Evolutionary conservation across 1,140 invertebrate species (phyloP), one percentile per base, ranked within the genome.

Genomic region (Capitella teleta): DNA sequence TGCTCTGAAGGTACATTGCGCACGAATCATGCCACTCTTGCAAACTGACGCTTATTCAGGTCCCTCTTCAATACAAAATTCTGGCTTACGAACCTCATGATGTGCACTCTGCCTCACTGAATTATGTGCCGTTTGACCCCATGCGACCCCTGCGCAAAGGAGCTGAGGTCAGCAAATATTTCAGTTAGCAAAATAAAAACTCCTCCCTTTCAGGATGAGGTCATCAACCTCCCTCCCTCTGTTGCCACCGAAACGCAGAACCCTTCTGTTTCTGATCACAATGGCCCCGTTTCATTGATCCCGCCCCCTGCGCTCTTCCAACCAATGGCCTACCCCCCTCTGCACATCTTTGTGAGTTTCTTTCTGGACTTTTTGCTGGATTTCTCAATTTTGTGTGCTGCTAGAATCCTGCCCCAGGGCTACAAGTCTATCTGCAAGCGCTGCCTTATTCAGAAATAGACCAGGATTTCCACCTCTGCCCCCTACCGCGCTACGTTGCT

Each of bases 311-410:
- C 66, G 8, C 52, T 72, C 14, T 67, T 68, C 53, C 57, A 62
- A 32, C 61, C 68, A n/a, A 64, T 68, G 37, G 59, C 68, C 45
- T 72, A 70, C 54, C 66, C 67, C 47, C 56, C 62, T 28, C 53
- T 72, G 10, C 67, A 71, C 56, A 68, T 71, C 36, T 70, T 72
- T 65, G 69, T 72, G 57, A 61, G 66, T 61, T n/a, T n/a, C 47
- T 55, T 61, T 28, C 53, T 72, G 10, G 66, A 71, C 56, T 67
- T 71, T 36, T 70, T 72, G 64, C 68, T 72, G 57, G 60, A 64
- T 61, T n/a, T n/a, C n/a, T n/a, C n/a, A n/a, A n/a, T n/a, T n/a
- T n/a, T n/a, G n/a, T n/a, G n/a, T n/a, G n/a, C n/a, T 52, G 54
- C 25, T 46, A 72, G 69, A 72, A 72, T 53, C 68, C 70, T 28